These are phyloP conservation scores for Lipotes vexillifer DNA, from an alignment of 2,113 vertebrate species.

Conservation along the genomic window DNA sequence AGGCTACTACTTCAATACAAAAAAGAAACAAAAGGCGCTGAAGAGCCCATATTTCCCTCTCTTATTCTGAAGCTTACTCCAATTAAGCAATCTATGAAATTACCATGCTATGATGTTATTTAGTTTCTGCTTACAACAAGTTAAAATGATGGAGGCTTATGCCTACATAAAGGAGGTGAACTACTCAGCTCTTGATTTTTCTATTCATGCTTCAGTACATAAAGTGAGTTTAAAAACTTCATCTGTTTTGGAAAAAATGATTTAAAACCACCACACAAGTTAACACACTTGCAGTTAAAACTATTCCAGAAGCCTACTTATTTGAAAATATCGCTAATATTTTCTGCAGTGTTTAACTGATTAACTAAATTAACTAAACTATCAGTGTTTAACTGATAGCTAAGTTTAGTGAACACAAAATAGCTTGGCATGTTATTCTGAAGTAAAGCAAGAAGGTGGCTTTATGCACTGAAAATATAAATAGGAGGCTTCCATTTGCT, in stretches of 20 bases:
- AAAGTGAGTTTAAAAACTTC: constrained; percentile 72
- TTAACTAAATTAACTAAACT: too few species aligned
- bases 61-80: constrained; percentile 38
- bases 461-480: constrained; percentile 79
- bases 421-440: constrained; percentile 77
- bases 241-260: constrained; percentile 68
- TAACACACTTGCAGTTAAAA: constrained; percentile 75
- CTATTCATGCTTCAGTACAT: constrained; percentile 68
- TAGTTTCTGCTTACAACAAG: constrained; percentile 64
- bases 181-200: constrained; percentile 63
- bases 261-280: constrained; percentile 73
- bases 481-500: constrained; percentile 78
- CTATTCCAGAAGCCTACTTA: constrained; percentile 80
- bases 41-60: constrained; percentile 36
- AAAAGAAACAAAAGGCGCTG: not conserved
- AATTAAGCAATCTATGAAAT: constrained; percentile 51
- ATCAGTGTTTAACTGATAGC: constrained; percentile 79
- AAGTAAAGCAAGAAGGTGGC: constrained; percentile 83
- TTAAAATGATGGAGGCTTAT: constrained; percentile 54
- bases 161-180: constrained; percentile 56
- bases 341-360: constrained; percentile 79
- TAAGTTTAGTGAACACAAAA: constrained; percentile 81
- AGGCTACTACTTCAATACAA: constrained; percentile 40
- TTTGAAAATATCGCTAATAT: constrained; percentile 73
- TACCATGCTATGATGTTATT: constrained; percentile 60